A percentile compares a stretch with the other conserved stretches of the same genome.
phyloP scores from a whole-genome alignment of 1,140 invertebrate species.

The Vanessa tameamea region DNA sequence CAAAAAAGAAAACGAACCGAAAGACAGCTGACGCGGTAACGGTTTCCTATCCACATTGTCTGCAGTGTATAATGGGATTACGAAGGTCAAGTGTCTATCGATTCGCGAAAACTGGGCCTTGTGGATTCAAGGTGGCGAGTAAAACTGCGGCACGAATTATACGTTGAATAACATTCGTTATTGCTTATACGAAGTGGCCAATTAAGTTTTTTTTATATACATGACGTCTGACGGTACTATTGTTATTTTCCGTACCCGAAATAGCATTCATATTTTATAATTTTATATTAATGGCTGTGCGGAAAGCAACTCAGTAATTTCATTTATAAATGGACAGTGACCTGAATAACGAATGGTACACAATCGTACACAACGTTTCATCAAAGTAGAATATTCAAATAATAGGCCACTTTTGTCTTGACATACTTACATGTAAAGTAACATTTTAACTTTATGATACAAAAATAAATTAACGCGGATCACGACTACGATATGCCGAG shows the following conservation, averaged over 20 bases:
- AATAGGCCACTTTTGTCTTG: constrained; percentile 11
- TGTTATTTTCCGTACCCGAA: neutral
- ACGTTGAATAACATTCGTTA: neutral
- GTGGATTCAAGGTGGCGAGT: constrained; percentile 22
- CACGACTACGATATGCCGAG: neutral
- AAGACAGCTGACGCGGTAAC: constrained; percentile 40
- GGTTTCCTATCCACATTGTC: constrained; percentile 40
- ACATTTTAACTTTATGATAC: constrained; percentile 9
- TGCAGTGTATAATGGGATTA: constrained; percentile 49
- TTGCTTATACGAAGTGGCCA: neutral
- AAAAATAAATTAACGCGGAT: neutral
- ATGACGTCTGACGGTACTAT: too few relatives aligned
- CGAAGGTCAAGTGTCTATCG: constrained; percentile 46
- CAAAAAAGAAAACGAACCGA: constrained; percentile 14
- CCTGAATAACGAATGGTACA: constrained; percentile 1
- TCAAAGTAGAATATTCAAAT: constrained; percentile 6
- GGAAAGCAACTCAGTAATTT: neutral
- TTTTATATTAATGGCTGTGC: neutral
- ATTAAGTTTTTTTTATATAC: too few relatives aligned
- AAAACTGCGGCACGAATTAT: constrained; percentile 7
- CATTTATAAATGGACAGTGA: constrained; percentile 8
- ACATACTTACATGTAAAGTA: constrained; percentile 7
- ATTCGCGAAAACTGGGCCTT: constrained; percentile 42
- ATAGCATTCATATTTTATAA: neutral
- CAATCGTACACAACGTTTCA: neutral